A percentile compares a stretch with the other conserved stretches of the same genome.
Evolutionary conservation across 2,113 vertebrate genomes (phyloP).

Genomic region (Carlito syrichta): DNA sequence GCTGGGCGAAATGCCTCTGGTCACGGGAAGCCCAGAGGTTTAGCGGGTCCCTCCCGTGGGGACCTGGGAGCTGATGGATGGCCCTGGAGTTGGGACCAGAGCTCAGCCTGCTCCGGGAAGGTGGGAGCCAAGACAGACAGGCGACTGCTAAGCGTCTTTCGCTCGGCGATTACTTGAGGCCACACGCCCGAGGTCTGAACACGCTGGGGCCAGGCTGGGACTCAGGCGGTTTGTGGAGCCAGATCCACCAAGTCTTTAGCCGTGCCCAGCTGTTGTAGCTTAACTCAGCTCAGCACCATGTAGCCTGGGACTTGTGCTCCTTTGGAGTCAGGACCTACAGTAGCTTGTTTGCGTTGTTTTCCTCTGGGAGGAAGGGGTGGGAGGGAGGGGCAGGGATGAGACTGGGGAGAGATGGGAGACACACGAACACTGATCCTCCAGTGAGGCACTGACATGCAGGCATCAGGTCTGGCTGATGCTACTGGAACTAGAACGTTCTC

Average conservation of each 20-base stretch:
- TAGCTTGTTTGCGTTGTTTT: not conserved
- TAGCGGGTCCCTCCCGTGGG: slow-evolving; percentile 75
- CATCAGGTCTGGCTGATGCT: fast-evolving
- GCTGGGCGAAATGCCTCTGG: slow-evolving; percentile 85
- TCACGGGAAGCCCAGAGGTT: slow-evolving; percentile 77
- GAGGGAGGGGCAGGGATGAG: not conserved
- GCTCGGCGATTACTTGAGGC: slow-evolving; percentile 76
- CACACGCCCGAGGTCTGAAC: slow-evolving; percentile 71
- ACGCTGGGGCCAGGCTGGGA: not conserved
- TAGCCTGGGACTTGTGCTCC: not conserved
- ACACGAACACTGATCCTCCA: fast-evolving
- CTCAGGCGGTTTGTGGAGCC: fast-evolving
- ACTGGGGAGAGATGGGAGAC: not conserved
- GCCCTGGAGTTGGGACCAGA: slow-evolving; percentile 82
- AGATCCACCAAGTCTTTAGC: not conserved
- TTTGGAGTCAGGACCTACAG: too few species aligned
- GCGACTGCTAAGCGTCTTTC: slow-evolving; percentile 82
- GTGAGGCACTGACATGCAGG: fast-evolving
- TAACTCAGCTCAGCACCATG: fast-evolving
- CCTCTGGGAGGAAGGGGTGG: not conserved
- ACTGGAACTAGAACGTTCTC: not conserved
- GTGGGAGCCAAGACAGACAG: slow-evolving; percentile 65
- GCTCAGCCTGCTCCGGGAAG: slow-evolving; percentile 74
- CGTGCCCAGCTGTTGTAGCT: fast-evolving
- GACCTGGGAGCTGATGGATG: slow-evolving; percentile 79